Conservation (phyloP, 2,888 invertebrate species). For the Ceriagrion tenellum region DNA sequence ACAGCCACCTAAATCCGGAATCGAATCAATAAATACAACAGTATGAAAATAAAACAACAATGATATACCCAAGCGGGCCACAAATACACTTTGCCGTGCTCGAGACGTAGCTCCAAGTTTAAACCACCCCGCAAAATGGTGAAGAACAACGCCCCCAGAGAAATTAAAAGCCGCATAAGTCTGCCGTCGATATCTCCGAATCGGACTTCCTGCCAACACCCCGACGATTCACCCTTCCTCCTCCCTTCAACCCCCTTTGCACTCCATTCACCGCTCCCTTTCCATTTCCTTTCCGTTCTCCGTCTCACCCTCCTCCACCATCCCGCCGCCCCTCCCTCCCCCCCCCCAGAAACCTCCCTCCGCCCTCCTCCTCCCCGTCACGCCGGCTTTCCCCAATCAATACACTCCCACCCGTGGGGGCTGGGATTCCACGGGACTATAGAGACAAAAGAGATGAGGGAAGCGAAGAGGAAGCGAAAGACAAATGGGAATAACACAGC, state of each 20-base stretch:
- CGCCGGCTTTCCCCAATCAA: constrained; percentile 27
- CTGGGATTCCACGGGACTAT: constrained; percentile 20
- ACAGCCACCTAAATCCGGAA: too few species aligned
- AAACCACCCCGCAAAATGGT: not conserved
- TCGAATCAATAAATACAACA: too few species aligned
- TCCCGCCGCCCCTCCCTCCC: not conserved
- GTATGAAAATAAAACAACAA: too few species aligned
- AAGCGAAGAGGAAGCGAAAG: not conserved
- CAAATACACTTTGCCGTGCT: too few species aligned
- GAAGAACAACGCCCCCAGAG: not conserved
- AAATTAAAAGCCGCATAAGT: constrained; percentile 36
- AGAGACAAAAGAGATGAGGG: constrained; percentile 10
- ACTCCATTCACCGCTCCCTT: constrained; percentile 16
- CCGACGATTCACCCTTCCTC: constrained; percentile 9
- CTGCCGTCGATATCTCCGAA: constrained; percentile 35
- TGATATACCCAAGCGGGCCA: too few species aligned
- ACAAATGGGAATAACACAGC: not conserved
- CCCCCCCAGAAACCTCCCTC: not conserved
- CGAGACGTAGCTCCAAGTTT: not conserved
- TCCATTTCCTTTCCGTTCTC: constrained; percentile 36
- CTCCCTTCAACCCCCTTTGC: not conserved
- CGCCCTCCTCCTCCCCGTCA: not conserved
- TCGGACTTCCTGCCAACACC: constrained; percentile 39
- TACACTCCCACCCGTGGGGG: constrained; percentile 31
- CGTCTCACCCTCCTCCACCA: too few species aligned